Evolutionary conservation across 2,797 vertebrate species (phyloP), one percentile per base, ranked within the genome.

Genomic region (Decapterus maruadsi): DNA sequence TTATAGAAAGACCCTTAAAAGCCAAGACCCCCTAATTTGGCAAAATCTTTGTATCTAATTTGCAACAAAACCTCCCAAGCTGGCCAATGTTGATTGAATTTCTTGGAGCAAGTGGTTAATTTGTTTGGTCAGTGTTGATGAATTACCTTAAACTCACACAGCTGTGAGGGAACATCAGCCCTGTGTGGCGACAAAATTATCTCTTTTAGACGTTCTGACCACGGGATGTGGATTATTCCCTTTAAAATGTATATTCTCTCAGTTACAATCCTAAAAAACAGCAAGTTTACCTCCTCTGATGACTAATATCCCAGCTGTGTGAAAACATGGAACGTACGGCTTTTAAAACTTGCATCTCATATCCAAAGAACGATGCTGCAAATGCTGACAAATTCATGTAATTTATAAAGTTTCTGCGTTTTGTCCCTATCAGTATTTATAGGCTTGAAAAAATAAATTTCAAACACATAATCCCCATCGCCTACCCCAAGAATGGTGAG

Each of bases 401-500:
- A 89, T 65, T 76, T 68, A 50, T 71, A 85, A 29, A 29, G 75
- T 82, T 83, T 78, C 81, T 75, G 69, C 64, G 6, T 86, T 26
- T 84, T 51, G 51, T 46, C 62, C 75, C 63, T 88, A 90, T 92
- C 90, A 73, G 88, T 85, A 84, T 90, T 85, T 90, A 90, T 88
- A 66, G 69, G 68, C 68, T 71, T 9, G 59, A 71, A 67, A 90
- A 93, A 93, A 89, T 90, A 90, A 77, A 92, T 88, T 93, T 89
- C 57, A 83, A 86, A 90, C 78, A 75, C 75, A 91, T 94, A 93
- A 92, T 91, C 92, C 89, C 64, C 66, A 65, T 61, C 71, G 69
- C 78, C 51, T 48, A 81, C 71, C 69, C 78, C 55, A 77, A 89
- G 89, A 91, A 89, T 87, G 72, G 77, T 81, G 80, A 90, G 86